phyloP scores from a whole-genome alignment of 1,140 invertebrate genomes.

The Platyscapa corneri region DNA sequence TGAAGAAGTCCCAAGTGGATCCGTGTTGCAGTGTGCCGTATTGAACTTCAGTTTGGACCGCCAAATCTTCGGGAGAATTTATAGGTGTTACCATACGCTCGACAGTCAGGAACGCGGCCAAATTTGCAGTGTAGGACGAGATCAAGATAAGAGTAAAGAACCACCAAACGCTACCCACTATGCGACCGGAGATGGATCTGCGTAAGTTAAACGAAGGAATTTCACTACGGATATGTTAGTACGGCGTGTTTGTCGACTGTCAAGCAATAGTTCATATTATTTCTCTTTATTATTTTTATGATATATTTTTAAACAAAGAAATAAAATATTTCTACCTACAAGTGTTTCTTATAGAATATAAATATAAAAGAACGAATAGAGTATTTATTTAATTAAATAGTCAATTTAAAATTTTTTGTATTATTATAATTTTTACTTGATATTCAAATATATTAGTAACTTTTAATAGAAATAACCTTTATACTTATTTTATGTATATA shows the following conservation, averaged over 20 bases:
- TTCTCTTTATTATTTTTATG: neutral
- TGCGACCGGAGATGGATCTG: constrained; percentile 93
- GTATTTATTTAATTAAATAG: too few relatives aligned
- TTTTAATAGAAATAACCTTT: too few relatives aligned
- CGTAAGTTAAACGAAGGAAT: neutral
- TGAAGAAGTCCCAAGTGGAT: constrained; percentile 95
- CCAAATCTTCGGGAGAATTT: constrained; percentile 94
- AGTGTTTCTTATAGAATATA: too few relatives aligned
- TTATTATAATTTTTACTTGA: too few relatives aligned
- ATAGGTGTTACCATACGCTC: constrained; percentile 96
- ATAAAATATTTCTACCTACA: too few relatives aligned
- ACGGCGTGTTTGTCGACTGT: neutral
- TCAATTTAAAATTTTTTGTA: too few relatives aligned
- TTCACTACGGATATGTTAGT: too few relatives aligned
- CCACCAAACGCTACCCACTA: constrained; percentile 99
- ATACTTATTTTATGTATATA: too few relatives aligned
- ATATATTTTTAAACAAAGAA: too few relatives aligned
- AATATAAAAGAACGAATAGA: too few relatives aligned
- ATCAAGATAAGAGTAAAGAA: constrained; percentile 99
- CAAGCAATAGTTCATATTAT: neutral
- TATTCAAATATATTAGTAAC: too few relatives aligned
- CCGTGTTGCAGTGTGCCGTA: constrained; percentile 92
- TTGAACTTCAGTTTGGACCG: constrained; percentile 95
- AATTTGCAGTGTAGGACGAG: constrained; percentile 98
- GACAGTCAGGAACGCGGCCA: constrained; percentile 96